These are phyloP conservation scores for Crocodylus rhombifer DNA, from an alignment of 2,797 vertebrate species.

Conservation along the genomic window DNA sequence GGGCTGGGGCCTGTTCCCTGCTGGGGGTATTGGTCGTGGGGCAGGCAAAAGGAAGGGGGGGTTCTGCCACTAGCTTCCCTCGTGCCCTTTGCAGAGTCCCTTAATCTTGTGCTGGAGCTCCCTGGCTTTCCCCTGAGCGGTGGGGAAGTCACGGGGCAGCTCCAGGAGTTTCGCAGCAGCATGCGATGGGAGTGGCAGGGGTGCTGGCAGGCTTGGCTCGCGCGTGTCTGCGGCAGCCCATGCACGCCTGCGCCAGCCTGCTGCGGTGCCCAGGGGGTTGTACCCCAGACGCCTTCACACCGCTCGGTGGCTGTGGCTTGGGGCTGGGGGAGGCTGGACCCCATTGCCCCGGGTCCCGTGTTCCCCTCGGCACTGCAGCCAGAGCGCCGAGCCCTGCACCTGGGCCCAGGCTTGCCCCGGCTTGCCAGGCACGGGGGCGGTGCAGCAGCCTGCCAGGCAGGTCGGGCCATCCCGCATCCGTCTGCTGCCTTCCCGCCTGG, in stretches of 20 bases:
- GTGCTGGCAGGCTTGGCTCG: neutral
- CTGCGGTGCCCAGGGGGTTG: neutral
- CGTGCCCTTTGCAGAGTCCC: neutral
- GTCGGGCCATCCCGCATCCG: neutral
- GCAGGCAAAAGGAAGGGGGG: neutral
- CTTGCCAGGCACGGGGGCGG: neutral
- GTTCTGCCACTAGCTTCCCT: neutral
- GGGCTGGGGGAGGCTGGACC: neutral
- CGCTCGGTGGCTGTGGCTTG: neutral
- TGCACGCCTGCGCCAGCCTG: fast-evolving
- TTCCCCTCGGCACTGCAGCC: fast-evolving
- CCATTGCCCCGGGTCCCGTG: too few relatives aligned
- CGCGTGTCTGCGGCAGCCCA: neutral
- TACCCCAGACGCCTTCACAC: neutral
- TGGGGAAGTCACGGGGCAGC: fast-evolving
- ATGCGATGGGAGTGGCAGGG: fast-evolving
- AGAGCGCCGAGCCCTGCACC: fast-evolving
- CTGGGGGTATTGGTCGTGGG: neutral
- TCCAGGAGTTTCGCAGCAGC: neutral
- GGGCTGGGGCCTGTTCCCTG: neutral
- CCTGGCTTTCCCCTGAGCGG: neutral
- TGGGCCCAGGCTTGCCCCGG: neutral
- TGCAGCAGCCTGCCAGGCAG: slow-evolving; percentile 12
- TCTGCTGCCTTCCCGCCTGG: neutral
- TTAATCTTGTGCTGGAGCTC: neutral